phyloP scores from a whole-genome alignment of 2,888 invertebrate species.

The Thera obeliscata region DNA sequence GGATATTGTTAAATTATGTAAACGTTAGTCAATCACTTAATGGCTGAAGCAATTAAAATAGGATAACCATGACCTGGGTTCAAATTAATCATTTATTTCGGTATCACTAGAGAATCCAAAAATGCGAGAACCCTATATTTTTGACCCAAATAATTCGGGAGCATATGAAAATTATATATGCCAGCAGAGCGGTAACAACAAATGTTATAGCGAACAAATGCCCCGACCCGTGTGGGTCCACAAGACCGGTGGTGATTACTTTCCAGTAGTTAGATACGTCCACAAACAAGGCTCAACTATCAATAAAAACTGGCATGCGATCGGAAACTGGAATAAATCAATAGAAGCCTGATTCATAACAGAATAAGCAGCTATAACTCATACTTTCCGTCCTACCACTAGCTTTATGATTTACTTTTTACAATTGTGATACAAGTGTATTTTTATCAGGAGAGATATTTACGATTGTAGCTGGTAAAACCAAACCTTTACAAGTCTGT shows the following conservation, averaged over 20 bases:
- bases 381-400: constrained; percentile 38
- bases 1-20: too few species aligned
- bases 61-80: background rate
- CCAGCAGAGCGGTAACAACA: background rate
- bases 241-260: constrained; percentile 19
- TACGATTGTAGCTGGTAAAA: background rate
- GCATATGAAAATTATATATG: background rate
- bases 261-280: constrained; percentile 18
- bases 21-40: background rate
- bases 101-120: background rate
- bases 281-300: constrained; percentile 28
- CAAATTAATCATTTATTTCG: background rate
- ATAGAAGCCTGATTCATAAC: constrained; percentile 71
- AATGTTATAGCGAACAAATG: constrained; percentile 15
- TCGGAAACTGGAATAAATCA: constrained; percentile 62
- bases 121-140: too few species aligned
- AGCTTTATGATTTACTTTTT: background rate
- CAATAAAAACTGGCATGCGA: constrained; percentile 47
- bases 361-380: constrained; percentile 73
- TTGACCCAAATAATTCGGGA: too few species aligned
- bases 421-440: background rate
- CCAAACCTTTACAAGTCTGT: background rate
- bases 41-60: background rate
- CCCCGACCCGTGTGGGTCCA: constrained; percentile 11
- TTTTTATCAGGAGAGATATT: background rate